Conservation (phyloP, 2,888 invertebrate species). For the Hydriomena furcata region DNA sequence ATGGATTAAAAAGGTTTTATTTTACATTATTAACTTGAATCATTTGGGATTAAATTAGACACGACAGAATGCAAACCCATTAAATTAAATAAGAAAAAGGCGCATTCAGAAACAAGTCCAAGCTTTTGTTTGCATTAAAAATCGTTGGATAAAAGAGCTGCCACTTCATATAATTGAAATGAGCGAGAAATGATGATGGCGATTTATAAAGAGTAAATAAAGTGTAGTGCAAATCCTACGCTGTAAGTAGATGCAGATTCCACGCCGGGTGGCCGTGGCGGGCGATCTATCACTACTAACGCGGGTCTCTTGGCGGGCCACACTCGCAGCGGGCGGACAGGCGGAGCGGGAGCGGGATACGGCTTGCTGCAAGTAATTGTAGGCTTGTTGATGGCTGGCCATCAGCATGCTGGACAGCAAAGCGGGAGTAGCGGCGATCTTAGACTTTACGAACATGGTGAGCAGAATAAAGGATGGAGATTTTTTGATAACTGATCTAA, state of each 20-base stretch:
- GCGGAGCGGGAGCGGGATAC: constrained; percentile 17
- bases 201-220: constrained; percentile 63
- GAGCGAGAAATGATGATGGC: constrained; percentile 44
- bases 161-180: constrained; percentile 38
- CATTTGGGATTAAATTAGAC: too few relatives aligned
- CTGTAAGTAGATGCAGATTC: constrained; percentile 68
- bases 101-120: constrained; percentile 7
- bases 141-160: constrained; percentile 22
- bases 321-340: constrained; percentile 16
- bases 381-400: too few relatives aligned
- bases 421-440: too few relatives aligned
- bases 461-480: too few relatives aligned
- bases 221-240: constrained; percentile 61
- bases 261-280: constrained; percentile 62
- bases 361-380: too few relatives aligned
- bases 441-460: too few relatives aligned
- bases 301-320: constrained; percentile 21
- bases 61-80: constrained; percentile 5
- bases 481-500: too few relatives aligned
- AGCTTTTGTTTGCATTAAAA: constrained; percentile 25
- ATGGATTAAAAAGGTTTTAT: too few relatives aligned
- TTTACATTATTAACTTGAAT: too few relatives aligned
- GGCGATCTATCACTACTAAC: constrained; percentile 63
- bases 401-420: too few relatives aligned
- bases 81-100: constrained; percentile 13